Evolutionary conservation across 2,888 invertebrate genomes (phyloP).

Genomic region (Habroteleia sp.): DNA sequence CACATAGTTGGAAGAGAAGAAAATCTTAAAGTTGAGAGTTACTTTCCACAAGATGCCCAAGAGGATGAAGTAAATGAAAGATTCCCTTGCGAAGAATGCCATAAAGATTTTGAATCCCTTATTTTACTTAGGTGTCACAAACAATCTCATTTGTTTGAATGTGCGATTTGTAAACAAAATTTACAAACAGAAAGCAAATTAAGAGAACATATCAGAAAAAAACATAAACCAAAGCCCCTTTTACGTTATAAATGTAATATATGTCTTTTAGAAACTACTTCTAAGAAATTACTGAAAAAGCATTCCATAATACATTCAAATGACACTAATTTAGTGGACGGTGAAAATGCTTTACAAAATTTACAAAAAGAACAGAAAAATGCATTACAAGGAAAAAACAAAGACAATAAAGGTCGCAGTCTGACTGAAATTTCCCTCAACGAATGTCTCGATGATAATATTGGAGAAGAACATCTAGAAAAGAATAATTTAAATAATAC

Average conservation of each 20-base stretch:
- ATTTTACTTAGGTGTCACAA: slow-evolving; percentile 17
- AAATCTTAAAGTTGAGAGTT: not conserved
- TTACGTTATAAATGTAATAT: not conserved
- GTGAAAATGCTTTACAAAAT: too few species aligned
- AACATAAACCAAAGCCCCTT: slow-evolving; percentile 9
- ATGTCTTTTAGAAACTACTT: not conserved
- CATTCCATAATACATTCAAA: not conserved
- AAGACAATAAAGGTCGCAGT: too few species aligned
- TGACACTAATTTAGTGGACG: too few species aligned
- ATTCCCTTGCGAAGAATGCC: slow-evolving; percentile 37
- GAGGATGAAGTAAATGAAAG: slow-evolving; percentile 31
- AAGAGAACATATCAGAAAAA: slow-evolving; percentile 15
- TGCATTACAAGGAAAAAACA: too few species aligned
- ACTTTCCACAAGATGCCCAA: slow-evolving; percentile 28
- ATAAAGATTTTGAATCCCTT: slow-evolving; percentile 12
- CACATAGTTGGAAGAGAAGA: slow-evolving; percentile 12
- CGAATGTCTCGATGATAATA: too few species aligned
- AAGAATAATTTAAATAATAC: too few species aligned
- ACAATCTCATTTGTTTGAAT: slow-evolving; percentile 30
- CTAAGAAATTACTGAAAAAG: not conserved
- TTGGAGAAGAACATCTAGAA: too few species aligned
- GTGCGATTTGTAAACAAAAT: slow-evolving; percentile 23
- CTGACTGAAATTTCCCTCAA: too few species aligned
- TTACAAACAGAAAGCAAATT: slow-evolving; percentile 26
- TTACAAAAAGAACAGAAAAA: too few species aligned